Conservation (phyloP, 2,113 vertebrate genomes). For the Ammodytes marinus region DNA sequence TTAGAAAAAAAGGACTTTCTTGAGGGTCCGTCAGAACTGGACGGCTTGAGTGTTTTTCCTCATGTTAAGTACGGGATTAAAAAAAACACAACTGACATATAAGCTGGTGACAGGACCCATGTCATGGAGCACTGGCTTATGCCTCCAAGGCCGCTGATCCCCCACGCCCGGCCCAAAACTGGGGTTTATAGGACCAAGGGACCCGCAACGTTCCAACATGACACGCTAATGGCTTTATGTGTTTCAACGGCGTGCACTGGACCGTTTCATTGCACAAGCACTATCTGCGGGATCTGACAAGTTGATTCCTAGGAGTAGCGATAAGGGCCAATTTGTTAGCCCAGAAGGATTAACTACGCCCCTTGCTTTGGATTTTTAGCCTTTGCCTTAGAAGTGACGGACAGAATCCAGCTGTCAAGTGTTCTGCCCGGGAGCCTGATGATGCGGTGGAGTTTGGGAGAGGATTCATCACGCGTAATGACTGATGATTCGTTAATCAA, state of each 20-base stretch:
- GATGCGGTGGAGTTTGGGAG: background rate
- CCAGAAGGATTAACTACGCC: slow-evolving; percentile 62
- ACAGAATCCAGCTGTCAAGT: slow-evolving; percentile 65
- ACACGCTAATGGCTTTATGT: slow-evolving; percentile 69
- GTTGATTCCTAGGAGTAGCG: slow-evolving; percentile 69
- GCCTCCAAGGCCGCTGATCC: slow-evolving; percentile 54
- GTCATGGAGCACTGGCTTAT: slow-evolving; percentile 43
- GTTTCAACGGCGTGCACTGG: slow-evolving; percentile 63
- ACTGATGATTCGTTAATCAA: slow-evolving; percentile 22
- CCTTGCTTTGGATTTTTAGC: slow-evolving; percentile 49
- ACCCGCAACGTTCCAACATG: slow-evolving; percentile 51
- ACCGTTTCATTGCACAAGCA: slow-evolving; percentile 54
- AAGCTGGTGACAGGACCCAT: slow-evolving; percentile 74
- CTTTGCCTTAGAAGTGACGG: slow-evolving; percentile 46
- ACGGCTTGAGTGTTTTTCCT: slow-evolving; percentile 62
- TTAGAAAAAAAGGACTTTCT: slow-evolving; percentile 16
- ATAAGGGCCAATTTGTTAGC: slow-evolving; percentile 73
- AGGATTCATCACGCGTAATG: slow-evolving; percentile 32
- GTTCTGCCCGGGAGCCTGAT: slow-evolving; percentile 27
- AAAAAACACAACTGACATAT: slow-evolving; percentile 63
- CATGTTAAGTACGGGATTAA: slow-evolving; percentile 51
- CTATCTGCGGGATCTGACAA: slow-evolving; percentile 75
- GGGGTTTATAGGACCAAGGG: slow-evolving; percentile 60
- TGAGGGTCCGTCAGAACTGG: slow-evolving; percentile 33
- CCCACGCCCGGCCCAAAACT: slow-evolving; percentile 17